Evolutionary conservation across 2,888 invertebrate species (phyloP).

Genomic region (Sclerodermus sp.): DNA sequence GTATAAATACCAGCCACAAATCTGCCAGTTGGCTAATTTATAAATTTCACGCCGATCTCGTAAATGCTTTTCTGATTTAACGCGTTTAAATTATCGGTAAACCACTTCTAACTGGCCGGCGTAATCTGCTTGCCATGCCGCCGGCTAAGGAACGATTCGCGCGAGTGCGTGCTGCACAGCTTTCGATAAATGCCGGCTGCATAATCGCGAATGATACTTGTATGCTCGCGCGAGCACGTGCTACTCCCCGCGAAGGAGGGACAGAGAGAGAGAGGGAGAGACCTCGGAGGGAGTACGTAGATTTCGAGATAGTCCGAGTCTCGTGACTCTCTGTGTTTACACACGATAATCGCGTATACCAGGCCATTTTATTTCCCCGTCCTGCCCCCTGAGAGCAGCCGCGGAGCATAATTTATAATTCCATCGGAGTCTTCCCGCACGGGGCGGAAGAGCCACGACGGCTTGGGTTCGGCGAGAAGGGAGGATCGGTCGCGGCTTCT

Average conservation of each 20-base stretch:
- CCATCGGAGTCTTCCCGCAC: too few species aligned
- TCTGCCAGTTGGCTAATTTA: slow-evolving; percentile 50
- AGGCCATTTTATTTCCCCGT: background rate
- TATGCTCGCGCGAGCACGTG: background rate
- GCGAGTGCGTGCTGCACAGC: slow-evolving; percentile 5
- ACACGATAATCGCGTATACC: background rate
- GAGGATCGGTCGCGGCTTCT: too few species aligned
- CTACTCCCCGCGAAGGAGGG: background rate
- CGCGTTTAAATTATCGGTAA: slow-evolving; percentile 51
- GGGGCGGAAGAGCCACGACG: too few species aligned
- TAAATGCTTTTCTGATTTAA: slow-evolving; percentile 53
- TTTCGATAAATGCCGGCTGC: slow-evolving; percentile 18
- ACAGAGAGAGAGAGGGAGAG: too few species aligned
- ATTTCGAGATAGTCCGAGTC: slow-evolving; percentile 18
- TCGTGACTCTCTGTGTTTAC: slow-evolving; percentile 17
- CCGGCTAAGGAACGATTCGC: slow-evolving; percentile 1
- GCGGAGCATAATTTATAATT: slow-evolving; percentile 10
- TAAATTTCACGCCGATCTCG: slow-evolving; percentile 52
- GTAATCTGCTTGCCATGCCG: slow-evolving; percentile 21
- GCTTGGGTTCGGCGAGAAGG: too few species aligned
- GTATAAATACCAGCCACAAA: slow-evolving; percentile 49
- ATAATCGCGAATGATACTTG: slow-evolving; percentile 27
- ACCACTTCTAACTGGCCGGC: slow-evolving; percentile 43
- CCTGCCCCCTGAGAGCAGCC: slow-evolving; percentile 5
- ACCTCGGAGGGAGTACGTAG: slow-evolving; percentile 15